Percentiles rank a stretch among this genome's conserved stretches.
Evolutionary conservation across 2,888 invertebrate genomes (phyloP).

Genomic region (Tetramorium bicarinatum): DNA sequence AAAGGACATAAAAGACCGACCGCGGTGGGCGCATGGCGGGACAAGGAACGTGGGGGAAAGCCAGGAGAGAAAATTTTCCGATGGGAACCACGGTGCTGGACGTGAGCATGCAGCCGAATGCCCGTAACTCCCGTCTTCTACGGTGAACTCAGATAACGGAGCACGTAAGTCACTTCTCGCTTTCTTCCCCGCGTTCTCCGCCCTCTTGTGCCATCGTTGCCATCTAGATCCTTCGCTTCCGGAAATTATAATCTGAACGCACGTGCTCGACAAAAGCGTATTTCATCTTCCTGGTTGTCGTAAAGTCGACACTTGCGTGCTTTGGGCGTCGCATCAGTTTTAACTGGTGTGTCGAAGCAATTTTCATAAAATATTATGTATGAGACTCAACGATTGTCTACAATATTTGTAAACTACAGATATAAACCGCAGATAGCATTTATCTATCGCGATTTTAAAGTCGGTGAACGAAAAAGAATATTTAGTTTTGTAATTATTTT

Average conservation of each 20-base stretch:
- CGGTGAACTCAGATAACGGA: slow-evolving; percentile 72
- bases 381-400: background rate
- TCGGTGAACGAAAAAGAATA: background rate
- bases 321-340: slow-evolving; percentile 59
- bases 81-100: slow-evolving; percentile 67
- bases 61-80: slow-evolving; percentile 76
- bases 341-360: slow-evolving; percentile 53
- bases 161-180: slow-evolving; percentile 66
- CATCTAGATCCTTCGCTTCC: slow-evolving; percentile 55
- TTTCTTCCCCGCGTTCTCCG: slow-evolving; percentile 58
- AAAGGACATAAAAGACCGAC: slow-evolving; percentile 45
- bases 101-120: slow-evolving; percentile 59
- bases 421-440: background rate
- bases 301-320: slow-evolving; percentile 54
- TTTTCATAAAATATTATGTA: slow-evolving; percentile 55
- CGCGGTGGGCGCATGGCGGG: slow-evolving; percentile 27
- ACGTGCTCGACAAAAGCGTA: slow-evolving; percentile 58
- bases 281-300: slow-evolving; percentile 41
- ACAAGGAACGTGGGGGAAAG: slow-evolving; percentile 29
- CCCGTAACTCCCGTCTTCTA: slow-evolving; percentile 77
- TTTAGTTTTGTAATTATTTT: background rate
- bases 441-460: background rate
- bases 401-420: background rate
- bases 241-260: slow-evolving; percentile 72
- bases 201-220: slow-evolving; percentile 9